phyloP scores from a whole-genome alignment of 2,797 vertebrate species.

The Meda fulgida region DNA sequence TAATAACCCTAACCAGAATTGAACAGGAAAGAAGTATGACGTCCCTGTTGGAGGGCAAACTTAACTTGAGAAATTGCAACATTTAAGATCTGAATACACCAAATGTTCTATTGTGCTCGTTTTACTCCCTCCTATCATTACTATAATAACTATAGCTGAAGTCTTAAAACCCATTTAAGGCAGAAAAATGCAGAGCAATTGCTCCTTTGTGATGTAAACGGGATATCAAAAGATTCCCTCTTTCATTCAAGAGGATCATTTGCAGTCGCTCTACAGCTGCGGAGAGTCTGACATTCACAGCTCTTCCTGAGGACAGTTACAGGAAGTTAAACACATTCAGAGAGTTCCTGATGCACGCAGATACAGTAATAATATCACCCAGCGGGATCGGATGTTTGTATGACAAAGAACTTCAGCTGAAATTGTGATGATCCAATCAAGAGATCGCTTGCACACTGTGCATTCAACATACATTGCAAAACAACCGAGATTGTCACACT shows the following conservation, averaged over 20 bases:
- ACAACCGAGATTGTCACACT: constrained; percentile 19
- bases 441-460: constrained; percentile 23
- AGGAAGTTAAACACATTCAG: constrained; percentile 42
- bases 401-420: constrained; percentile 19
- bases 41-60: not conserved
- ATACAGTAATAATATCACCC: constrained; percentile 48
- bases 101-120: constrained; percentile 22
- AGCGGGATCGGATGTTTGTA: constrained; percentile 44
- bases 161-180: constrained; percentile 47
- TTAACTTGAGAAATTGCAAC: constrained; percentile 7
- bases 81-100: constrained; percentile 45
- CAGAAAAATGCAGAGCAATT: constrained; percentile 64
- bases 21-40: not conserved
- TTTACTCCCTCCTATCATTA: not conserved
- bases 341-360: constrained; percentile 17
- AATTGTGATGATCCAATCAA: constrained; percentile 24
- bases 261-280: constrained; percentile 58
- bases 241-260: constrained; percentile 61
- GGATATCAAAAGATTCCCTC: constrained; percentile 59
- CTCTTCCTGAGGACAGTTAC: constrained; percentile 25
- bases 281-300: constrained; percentile 30
- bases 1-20: not conserved
- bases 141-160: not conserved
- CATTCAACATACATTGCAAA: not conserved
- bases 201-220: constrained; percentile 63